These are phyloP conservation scores for Sebastes iracundus DNA, from an alignment of 2,797 vertebrate species.

Conservation along the genomic window DNA sequence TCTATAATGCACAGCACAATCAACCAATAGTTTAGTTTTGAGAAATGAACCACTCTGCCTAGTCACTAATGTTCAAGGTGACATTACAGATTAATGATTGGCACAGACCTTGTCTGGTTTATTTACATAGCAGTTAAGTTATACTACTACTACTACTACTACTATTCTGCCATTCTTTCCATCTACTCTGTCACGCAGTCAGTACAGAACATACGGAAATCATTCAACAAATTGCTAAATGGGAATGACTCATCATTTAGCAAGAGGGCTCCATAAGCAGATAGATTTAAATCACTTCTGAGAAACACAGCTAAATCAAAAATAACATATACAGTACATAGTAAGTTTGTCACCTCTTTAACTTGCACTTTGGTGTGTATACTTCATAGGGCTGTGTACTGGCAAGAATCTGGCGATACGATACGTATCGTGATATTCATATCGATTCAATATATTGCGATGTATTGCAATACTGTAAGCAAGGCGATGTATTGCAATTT, in stretches of 20 bases:
- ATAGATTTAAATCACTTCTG: background rate
- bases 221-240: no score
- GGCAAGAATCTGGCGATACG: no score
- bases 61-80: background rate
- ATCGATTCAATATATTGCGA: no score
- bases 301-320: background rate
- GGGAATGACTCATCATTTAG: background rate
- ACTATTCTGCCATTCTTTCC: background rate
- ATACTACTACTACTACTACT: background rate
- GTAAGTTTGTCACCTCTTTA: background rate
- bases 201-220: no score
- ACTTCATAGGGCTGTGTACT: no score
- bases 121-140: background rate
- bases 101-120: background rate
- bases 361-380: background rate
- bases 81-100: background rate
- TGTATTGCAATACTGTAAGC: no score
- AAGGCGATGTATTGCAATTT: no score
- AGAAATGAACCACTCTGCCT: background rate
- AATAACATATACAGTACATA: background rate
- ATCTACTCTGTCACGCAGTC: background rate
- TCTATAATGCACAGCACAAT: background rate
- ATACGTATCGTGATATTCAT: no score
- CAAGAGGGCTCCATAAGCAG: background rate
- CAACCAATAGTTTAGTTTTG: background rate